These are phyloP conservation scores for Coptodon rendalli DNA, from an alignment of 2,113 vertebrate species.

Conservation along the genomic window DNA sequence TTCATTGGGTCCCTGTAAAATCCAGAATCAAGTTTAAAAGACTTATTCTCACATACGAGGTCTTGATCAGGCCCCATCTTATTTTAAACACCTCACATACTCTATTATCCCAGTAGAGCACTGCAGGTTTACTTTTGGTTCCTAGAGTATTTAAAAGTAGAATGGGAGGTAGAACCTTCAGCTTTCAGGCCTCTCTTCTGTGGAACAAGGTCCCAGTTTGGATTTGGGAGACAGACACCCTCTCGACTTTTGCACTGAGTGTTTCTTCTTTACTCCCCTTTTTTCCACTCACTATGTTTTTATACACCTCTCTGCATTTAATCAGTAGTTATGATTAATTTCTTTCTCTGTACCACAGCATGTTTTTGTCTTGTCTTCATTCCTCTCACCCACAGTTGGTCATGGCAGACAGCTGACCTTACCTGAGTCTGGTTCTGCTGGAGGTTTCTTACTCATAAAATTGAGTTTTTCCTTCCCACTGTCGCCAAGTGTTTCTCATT, in stretches of 20 bases:
- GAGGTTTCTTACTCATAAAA: background rate
- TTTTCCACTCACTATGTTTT: background rate
- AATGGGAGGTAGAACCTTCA: background rate
- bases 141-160: background rate
- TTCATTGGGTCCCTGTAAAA: background rate
- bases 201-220: background rate
- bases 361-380: background rate
- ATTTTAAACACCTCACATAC: background rate
- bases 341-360: background rate
- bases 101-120: background rate
- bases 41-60: background rate
- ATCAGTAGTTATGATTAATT: background rate
- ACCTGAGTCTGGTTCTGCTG: background rate
- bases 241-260: accelerated
- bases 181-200: background rate
- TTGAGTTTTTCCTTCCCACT: background rate
- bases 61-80: background rate
- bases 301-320: background rate
- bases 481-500: background rate
- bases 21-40: background rate
- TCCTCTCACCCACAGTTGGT: background rate
- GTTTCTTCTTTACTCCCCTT: background rate
- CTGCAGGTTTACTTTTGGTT: background rate
- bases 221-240: background rate
- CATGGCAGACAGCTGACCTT: background rate